phyloP scores from a whole-genome alignment of 2,888 invertebrate species.

The Rhimphoctona megacephalus region DNA sequence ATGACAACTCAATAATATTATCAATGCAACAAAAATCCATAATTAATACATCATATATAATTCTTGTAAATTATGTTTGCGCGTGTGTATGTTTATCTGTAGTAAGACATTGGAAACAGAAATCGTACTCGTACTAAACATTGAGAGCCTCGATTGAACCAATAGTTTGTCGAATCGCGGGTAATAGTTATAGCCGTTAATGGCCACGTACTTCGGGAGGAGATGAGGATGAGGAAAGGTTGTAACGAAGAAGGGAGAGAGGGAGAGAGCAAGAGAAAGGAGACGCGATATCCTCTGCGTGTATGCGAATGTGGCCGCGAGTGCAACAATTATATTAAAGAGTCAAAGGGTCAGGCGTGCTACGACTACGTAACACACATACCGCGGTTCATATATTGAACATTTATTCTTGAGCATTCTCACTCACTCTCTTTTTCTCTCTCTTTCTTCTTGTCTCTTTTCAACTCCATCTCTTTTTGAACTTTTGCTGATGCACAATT shows the following conservation, averaged over 20 bases:
- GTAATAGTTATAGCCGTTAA: slow-evolving; percentile 83
- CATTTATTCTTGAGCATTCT: slow-evolving; percentile 36
- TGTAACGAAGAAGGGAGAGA: slow-evolving; percentile 1
- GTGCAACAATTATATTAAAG: slow-evolving; percentile 79
- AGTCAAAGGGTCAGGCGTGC: slow-evolving; percentile 80
- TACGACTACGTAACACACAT: slow-evolving; percentile 72
- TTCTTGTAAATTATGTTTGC: not conserved
- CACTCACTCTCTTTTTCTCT: slow-evolving; percentile 29
- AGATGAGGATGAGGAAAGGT: slow-evolving; percentile 44
- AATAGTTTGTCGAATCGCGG: slow-evolving; percentile 80
- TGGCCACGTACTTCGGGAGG: slow-evolving; percentile 79
- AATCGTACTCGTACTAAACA: slow-evolving; percentile 35
- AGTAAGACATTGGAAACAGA: not conserved
- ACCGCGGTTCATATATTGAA: slow-evolving; percentile 31
- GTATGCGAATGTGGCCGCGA: slow-evolving; percentile 66
- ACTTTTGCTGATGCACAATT: slow-evolving; percentile 59
- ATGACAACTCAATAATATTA: not conserved
- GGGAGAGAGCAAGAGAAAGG: slow-evolving; percentile 27
- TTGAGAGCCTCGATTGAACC: slow-evolving; percentile 65
- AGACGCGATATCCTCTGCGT: slow-evolving; percentile 42
- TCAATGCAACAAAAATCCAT: not conserved
- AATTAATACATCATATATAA: not conserved
- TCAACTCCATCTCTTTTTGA: slow-evolving; percentile 22
- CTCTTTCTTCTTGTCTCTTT: slow-evolving; percentile 32
- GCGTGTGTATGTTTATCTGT: not conserved